These are phyloP conservation scores for Propithecus perrieri DNA, from an alignment of 2,797 vertebrate genomes.

Conservation along the genomic window DNA sequence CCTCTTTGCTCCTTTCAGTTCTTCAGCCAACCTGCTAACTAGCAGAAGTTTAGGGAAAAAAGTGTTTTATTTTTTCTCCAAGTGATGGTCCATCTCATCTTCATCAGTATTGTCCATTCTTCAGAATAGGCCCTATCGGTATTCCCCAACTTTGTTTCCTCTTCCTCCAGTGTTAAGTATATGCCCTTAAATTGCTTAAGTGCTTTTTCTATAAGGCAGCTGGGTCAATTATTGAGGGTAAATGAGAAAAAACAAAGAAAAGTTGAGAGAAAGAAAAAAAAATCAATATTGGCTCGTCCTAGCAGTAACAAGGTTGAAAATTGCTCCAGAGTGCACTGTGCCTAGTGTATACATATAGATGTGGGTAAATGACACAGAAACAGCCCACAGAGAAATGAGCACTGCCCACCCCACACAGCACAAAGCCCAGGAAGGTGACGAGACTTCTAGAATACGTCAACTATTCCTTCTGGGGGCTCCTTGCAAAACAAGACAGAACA, in stretches of 20 bases:
- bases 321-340: neutral
- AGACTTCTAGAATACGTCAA: neutral
- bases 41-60: neutral
- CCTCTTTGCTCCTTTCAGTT: neutral
- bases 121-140: neutral
- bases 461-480: too few relatives aligned
- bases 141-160: neutral
- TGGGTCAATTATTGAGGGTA: neutral
- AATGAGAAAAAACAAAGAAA: neutral
- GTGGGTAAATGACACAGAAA: neutral
- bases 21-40: neutral
- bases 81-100: neutral
- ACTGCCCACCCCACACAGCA: rapidly evolving
- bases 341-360: neutral
- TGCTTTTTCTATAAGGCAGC: neutral
- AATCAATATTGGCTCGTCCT: neutral
- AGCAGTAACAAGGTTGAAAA: neutral
- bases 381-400: neutral
- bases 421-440: neutral
- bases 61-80: neutral
- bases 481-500: neutral
- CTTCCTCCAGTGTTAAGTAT: neutral
- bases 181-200: neutral
- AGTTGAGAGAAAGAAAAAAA: neutral
- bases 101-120: neutral